phyloP scores from a whole-genome alignment of 1,140 invertebrate genomes.

The Papilio dardanus region DNA sequence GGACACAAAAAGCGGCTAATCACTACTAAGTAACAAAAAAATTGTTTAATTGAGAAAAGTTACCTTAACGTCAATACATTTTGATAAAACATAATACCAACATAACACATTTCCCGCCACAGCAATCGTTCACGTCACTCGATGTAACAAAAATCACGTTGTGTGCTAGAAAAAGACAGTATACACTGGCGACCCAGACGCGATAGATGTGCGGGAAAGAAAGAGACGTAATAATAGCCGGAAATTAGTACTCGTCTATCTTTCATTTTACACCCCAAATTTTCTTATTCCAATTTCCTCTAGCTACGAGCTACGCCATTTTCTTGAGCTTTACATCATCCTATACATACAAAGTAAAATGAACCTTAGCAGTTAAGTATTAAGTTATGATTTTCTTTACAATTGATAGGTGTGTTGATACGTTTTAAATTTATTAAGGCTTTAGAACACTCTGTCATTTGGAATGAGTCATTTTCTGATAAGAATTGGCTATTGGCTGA shows the following conservation, averaged over 20 bases:
- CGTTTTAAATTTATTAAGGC: conserved; percentile 56
- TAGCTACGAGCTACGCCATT: conserved; percentile 66
- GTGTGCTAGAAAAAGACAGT: conserved; percentile 71
- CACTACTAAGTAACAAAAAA: too few relatives aligned
- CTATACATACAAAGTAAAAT: conserved; percentile 37
- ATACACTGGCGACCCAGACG: conserved; percentile 57
- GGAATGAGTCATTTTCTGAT: conserved; percentile 83
- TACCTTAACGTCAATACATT: background rate
- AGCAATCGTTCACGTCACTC: conserved; percentile 43
- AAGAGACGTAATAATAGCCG: conserved; percentile 81
- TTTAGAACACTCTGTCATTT: conserved; percentile 82
- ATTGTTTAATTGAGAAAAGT: too few relatives aligned
- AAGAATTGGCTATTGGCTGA: conserved; percentile 81
- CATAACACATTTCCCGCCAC: conserved; percentile 28
- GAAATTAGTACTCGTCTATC: conserved; percentile 83
- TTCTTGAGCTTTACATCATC: conserved; percentile 51
- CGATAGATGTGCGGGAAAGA: conserved; percentile 78
- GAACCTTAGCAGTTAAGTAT: conserved; percentile 15
- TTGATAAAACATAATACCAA: background rate
- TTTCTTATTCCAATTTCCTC: conserved; percentile 83
- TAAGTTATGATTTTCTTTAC: conserved; percentile 52
- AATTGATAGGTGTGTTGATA: conserved; percentile 38
- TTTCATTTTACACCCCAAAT: conserved; percentile 83
- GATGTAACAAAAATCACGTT: conserved; percentile 56
- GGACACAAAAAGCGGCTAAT: too few relatives aligned